These are phyloP conservation scores for Musca vetustissima DNA, from an alignment of 1,140 invertebrate genomes.

Conservation along the genomic window DNA sequence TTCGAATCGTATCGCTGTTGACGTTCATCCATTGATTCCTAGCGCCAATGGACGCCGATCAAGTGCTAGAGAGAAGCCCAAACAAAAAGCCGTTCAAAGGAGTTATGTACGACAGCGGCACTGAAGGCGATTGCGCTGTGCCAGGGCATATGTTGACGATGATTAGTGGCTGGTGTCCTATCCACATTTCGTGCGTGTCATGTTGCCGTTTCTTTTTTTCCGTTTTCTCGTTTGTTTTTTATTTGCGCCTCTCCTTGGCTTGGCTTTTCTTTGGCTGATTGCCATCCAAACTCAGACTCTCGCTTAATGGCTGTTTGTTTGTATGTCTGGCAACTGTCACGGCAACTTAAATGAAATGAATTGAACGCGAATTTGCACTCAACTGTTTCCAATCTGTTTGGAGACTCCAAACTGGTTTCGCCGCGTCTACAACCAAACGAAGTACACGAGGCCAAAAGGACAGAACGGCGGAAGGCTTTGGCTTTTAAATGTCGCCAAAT, in stretches of 20 bases:
- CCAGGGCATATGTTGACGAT: background rate
- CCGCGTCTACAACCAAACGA: background rate
- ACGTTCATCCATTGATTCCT: background rate
- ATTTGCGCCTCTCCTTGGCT: too few relatives aligned
- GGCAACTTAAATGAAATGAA: conserved; percentile 17
- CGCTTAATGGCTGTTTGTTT: background rate
- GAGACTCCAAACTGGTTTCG: conserved; percentile 9
- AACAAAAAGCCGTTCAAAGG: too few relatives aligned
- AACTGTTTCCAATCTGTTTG: conserved; percentile 10
- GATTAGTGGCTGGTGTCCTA: conserved; percentile 12
- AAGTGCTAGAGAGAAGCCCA: background rate
- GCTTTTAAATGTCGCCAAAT: conserved; percentile 20
- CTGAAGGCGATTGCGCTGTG: background rate
- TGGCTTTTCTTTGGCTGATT: too few relatives aligned
- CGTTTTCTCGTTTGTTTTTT: background rate
- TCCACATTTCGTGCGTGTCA: conserved; percentile 15
- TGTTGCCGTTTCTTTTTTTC: background rate
- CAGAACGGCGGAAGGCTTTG: background rate
- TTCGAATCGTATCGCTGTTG: background rate
- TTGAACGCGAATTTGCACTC: conserved; percentile 22
- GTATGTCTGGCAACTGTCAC: conserved; percentile 19
- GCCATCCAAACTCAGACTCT: too few relatives aligned
- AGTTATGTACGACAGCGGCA: too few relatives aligned
- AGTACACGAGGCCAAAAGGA: background rate
- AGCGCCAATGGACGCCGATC: background rate